phyloP scores from a whole-genome alignment of 2,888 invertebrate species.

The Merodon equestris region DNA sequence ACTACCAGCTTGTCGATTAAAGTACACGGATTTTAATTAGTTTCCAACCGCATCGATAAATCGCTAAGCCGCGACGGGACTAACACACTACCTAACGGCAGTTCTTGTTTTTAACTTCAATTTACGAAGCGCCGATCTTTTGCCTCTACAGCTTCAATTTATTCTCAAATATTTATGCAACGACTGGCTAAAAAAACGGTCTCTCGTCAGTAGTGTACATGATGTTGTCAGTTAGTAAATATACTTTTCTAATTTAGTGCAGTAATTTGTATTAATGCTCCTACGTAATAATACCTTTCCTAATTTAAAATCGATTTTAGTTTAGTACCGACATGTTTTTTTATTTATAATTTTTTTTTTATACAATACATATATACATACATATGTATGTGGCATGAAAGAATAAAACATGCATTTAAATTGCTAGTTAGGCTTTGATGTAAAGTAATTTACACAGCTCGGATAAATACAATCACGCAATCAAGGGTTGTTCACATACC shows the following conservation, averaged over 20 bases:
- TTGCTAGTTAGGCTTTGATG: conserved; percentile 50
- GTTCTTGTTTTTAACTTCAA: conserved; percentile 17
- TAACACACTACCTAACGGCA: conserved; percentile 27
- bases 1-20: conserved; percentile 34
- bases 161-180: neutral
- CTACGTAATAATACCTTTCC: conserved; percentile 57
- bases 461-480: no score
- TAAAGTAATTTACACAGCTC: conserved; percentile 10
- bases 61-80: conserved; percentile 28
- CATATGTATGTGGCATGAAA: conserved; percentile 12
- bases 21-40: conserved; percentile 62
- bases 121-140: neutral
- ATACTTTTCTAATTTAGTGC: conserved; percentile 56
- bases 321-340: conserved; percentile 44
- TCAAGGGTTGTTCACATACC: no score
- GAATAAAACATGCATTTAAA: conserved; percentile 54
- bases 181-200: neutral
- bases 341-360: conserved; percentile 16
- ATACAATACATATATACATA: neutral
- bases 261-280: conserved; percentile 63
- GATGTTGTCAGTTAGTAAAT: conserved; percentile 58
- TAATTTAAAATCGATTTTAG: conserved; percentile 64
- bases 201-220: conserved; percentile 27
- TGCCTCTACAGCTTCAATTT: no score
- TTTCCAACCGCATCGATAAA: conserved; percentile 44